Evolutionary conservation across 2,113 vertebrate species (phyloP).

Genomic region (Actenoides lindsayi): DNA sequence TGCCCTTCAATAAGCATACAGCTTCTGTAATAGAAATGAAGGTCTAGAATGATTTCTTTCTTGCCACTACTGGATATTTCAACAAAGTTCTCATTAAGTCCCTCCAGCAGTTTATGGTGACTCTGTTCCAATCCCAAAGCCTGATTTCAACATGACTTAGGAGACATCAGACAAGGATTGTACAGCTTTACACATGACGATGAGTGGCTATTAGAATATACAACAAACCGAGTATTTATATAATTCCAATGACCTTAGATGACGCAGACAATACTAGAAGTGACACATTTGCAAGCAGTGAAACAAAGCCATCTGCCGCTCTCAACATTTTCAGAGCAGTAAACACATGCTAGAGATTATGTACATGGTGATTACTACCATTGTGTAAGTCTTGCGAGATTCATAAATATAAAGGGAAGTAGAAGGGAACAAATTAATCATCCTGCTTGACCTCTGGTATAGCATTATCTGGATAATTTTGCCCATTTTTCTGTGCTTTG

Average conservation of each 20-base stretch:
- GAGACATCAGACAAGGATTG: background rate
- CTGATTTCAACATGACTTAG: background rate
- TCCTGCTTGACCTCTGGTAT: background rate
- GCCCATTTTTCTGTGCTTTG: fast-evolving
- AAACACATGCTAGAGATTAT: background rate
- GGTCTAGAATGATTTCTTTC: background rate
- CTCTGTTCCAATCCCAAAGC: background rate
- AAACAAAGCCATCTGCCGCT: background rate
- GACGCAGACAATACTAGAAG: background rate
- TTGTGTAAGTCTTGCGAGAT: background rate
- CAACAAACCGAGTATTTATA: background rate
- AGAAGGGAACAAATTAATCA: background rate
- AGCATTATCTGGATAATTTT: background rate
- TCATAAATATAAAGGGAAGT: background rate
- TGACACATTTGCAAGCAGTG: background rate
- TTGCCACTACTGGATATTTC: background rate
- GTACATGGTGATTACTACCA: background rate
- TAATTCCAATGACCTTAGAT: background rate
- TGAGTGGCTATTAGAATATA: background rate
- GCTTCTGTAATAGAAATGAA: background rate
- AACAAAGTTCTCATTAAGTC: background rate
- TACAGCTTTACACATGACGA: background rate
- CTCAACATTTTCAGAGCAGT: background rate
- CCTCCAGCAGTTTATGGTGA: background rate
- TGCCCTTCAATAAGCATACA: background rate